A percentile compares a stretch with the other conserved stretches of the same genome.
These are phyloP conservation scores for Dipodomys spectabilis DNA, from an alignment of 2,113 vertebrate species.

Conservation along the genomic window DNA sequence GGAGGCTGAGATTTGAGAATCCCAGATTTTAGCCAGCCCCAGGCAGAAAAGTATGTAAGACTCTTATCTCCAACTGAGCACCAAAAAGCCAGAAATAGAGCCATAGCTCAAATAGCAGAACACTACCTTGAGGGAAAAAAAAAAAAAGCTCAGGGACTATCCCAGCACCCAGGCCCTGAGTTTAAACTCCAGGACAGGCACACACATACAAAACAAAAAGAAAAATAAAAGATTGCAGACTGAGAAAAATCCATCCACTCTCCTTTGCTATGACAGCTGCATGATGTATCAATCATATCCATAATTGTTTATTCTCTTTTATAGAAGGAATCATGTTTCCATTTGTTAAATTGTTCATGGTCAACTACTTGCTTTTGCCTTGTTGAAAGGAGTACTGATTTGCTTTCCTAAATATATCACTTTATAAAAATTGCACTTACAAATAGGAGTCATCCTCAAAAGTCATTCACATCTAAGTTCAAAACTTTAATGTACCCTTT, in stretches of 20 bases:
- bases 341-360: slow-evolving; percentile 41
- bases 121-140: too few relatives aligned
- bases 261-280: not conserved
- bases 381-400: not conserved
- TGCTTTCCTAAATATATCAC: too few relatives aligned
- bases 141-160: not conserved
- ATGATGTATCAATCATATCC: not conserved
- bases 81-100: too few relatives aligned
- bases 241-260: not conserved
- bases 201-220: too few relatives aligned
- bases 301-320: not conserved
- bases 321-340: not conserved
- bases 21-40: too few relatives aligned
- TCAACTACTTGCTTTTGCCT: slow-evolving; percentile 41
- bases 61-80: too few relatives aligned
- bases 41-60: too few relatives aligned
- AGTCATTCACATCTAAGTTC: not conserved
- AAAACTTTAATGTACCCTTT: not conserved
- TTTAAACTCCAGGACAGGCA: too few relatives aligned
- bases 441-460: slow-evolving; percentile 27
- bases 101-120: too few relatives aligned
- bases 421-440: slow-evolving; percentile 19
- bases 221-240: too few relatives aligned
- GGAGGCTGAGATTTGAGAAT: too few relatives aligned
- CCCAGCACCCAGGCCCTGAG: too few relatives aligned